These are phyloP conservation scores for Diadophis punctatus DNA, from an alignment of 2,113 vertebrate species.

Conservation along the genomic window DNA sequence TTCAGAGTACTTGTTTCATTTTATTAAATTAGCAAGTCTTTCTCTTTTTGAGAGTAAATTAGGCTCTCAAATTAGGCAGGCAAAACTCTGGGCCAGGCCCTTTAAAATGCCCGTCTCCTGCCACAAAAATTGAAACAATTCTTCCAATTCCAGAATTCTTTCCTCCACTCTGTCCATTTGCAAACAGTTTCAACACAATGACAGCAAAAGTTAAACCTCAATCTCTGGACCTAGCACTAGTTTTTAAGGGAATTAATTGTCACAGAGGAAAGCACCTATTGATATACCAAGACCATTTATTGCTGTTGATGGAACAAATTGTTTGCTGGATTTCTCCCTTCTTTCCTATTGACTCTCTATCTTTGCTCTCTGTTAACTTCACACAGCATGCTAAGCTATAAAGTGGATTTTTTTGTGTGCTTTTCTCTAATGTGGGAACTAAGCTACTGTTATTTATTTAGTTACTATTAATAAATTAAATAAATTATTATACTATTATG, in stretches of 20 bases:
- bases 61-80: not conserved
- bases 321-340: not conserved
- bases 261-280: not conserved
- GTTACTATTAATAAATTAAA: not conserved
- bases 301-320: not conserved
- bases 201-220: not conserved
- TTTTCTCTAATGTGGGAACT: not conserved
- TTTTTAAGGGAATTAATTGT: not conserved
- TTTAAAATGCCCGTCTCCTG: not conserved
- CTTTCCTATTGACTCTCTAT: not conserved
- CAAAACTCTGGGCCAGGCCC: not conserved
- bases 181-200: not conserved
- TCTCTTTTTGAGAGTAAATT: not conserved
- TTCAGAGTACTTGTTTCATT: not conserved
- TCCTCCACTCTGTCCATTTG: not conserved
- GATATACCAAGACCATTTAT: not conserved
- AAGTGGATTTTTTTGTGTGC: not conserved
- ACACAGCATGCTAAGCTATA: not conserved
- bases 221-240: not conserved
- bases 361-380: not conserved
- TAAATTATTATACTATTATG: not conserved
- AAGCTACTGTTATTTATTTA: not conserved
- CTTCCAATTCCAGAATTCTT: not conserved
- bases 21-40: no score
- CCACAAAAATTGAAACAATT: not conserved